phyloP scores from a whole-genome alignment of 2,797 vertebrate genomes.

The Chaetophractus vellerosus region DNA sequence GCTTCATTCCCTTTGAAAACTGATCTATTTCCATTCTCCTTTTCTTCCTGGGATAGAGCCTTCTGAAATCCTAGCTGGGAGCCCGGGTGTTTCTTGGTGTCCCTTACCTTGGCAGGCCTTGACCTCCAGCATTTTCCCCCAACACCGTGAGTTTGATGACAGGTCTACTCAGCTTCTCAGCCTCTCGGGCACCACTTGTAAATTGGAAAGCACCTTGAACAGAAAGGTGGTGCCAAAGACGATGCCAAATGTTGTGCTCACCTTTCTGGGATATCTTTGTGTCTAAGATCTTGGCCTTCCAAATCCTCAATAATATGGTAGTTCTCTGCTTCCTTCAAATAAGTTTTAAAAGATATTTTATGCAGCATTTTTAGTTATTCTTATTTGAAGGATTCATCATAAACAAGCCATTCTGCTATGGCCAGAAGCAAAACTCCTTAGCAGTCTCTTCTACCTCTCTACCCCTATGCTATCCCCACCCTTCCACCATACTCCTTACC shows the following conservation, averaged over 20 bases:
- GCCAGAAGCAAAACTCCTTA: neutral
- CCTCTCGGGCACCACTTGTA: neutral
- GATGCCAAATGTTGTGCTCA: neutral
- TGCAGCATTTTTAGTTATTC: neutral
- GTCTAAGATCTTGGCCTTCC: neutral
- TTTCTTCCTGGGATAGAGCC: neutral
- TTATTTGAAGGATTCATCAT: neutral
- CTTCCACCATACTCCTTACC: neutral
- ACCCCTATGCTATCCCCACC: neutral
- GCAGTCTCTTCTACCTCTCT: neutral
- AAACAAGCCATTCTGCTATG: neutral
- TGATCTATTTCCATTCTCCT: neutral
- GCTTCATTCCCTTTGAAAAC: conserved; percentile 1
- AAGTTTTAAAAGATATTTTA: neutral
- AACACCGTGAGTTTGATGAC: neutral
- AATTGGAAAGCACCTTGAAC: neutral
- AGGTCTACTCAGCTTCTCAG: neutral
- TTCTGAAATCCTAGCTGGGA: neutral
- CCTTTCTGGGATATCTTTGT: neutral
- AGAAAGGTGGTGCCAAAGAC: neutral
- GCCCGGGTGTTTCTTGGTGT: neutral
- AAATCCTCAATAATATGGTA: neutral
- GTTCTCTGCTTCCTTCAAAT: neutral
- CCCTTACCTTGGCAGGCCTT: neutral
- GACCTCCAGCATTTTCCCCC: neutral